These are phyloP conservation scores for Galagoides demidoff DNA, from an alignment of 2,797 vertebrate species.

Conservation along the genomic window DNA sequence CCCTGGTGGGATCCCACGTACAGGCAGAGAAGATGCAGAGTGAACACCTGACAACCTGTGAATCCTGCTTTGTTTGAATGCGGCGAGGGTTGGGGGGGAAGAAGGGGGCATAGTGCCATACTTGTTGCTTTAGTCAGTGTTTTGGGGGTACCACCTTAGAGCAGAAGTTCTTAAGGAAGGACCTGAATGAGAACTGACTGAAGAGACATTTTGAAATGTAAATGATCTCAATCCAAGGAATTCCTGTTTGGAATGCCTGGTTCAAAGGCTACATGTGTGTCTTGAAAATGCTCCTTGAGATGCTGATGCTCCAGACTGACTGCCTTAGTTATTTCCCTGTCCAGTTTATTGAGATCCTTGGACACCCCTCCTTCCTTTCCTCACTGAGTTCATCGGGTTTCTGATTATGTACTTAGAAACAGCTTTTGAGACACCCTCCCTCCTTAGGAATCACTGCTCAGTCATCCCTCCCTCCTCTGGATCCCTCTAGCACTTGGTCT, in stretches of 20 bases:
- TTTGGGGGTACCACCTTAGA: neutral
- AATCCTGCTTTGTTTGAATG: neutral
- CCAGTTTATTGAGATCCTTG: neutral
- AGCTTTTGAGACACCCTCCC: neutral
- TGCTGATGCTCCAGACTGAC: too few species aligned
- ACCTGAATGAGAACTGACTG: neutral
- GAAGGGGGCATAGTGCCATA: neutral
- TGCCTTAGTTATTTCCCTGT: neutral
- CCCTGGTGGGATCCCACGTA: too few species aligned
- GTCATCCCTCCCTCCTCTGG: neutral
- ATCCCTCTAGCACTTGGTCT: neutral
- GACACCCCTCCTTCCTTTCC: neutral
- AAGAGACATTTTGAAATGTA: neutral
- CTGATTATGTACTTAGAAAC: neutral
- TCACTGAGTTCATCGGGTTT: neutral
- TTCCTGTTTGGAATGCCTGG: neutral
- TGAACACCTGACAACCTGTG: neutral
- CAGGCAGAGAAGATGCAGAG: too few species aligned
- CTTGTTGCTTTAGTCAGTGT: neutral
- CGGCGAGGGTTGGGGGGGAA: too few species aligned
- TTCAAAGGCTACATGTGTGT: rapidly evolving
- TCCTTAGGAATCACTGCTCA: too few species aligned
- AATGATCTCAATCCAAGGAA: neutral
- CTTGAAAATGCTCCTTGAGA: neutral
- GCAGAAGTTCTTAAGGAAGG: neutral